Evolutionary conservation across 2,113 vertebrate species (phyloP).

Genomic region (Falco punctatus): DNA sequence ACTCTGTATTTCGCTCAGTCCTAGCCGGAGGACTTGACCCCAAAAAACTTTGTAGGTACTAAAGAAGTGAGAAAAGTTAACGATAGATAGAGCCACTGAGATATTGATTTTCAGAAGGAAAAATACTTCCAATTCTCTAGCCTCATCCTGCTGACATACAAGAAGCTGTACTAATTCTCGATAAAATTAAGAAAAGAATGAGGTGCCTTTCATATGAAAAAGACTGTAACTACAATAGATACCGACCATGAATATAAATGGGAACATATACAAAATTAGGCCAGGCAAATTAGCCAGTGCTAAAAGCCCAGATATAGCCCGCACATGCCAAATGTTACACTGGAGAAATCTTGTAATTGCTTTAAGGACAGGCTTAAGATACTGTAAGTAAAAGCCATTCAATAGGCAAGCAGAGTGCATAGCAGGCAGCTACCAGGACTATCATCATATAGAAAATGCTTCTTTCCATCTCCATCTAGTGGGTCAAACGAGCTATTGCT

Average conservation of each 20-base stretch:
- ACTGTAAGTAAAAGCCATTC: constrained; percentile 57
- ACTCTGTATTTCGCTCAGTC: not conserved
- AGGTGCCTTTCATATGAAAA: constrained; percentile 8
- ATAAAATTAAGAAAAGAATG: constrained; percentile 39
- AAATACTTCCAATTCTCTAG: constrained; percentile 2
- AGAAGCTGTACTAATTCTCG: constrained; percentile 38
- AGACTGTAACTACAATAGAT: constrained; percentile 25
- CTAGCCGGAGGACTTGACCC: not conserved
- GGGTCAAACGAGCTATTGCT: constrained; percentile 32
- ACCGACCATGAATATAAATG: constrained; percentile 60
- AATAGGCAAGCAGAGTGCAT: not conserved
- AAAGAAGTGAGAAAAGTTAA: not conserved
- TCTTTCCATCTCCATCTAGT: constrained; percentile 75
- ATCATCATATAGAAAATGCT: not conserved
- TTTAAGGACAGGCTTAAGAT: constrained; percentile 48
- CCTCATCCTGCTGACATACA: constrained; percentile 11
- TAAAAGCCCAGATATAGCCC: constrained; percentile 33
- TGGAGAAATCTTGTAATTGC: constrained; percentile 52
- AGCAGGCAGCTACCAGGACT: not conserved
- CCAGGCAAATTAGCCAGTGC: constrained; percentile 29
- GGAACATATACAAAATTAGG: constrained; percentile 48
- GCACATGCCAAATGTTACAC: constrained; percentile 27
- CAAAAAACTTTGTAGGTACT: not conserved
- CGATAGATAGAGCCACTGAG: not conserved
- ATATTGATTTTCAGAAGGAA: constrained; percentile 7